A percentile compares a stretch with the other conserved stretches of the same genome.
These are phyloP conservation scores for Aphelinus atriplicis DNA, from an alignment of 1,140 invertebrate species.

Conservation along the genomic window DNA sequence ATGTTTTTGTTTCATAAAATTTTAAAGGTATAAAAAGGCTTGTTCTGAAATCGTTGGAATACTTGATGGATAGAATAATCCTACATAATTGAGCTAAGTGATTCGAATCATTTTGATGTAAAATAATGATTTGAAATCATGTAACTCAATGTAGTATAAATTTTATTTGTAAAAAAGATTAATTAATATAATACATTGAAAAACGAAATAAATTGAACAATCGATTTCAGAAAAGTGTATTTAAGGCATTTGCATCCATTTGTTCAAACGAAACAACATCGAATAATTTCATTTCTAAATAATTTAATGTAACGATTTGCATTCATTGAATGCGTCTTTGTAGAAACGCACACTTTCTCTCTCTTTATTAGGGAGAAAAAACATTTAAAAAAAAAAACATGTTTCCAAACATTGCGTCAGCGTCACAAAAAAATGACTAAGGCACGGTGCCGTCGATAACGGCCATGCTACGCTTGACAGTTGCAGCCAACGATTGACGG, in stretches of 20 bases:
- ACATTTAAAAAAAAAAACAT: constrained; percentile 7
- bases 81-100: no score
- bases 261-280: not conserved
- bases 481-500: constrained; percentile 61
- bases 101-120: not conserved
- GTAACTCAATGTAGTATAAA: not conserved
- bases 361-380: constrained; percentile 4
- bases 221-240: not conserved
- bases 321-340: constrained; percentile 27
- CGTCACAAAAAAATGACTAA: constrained; percentile 38
- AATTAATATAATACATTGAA: not conserved
- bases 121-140: constrained; percentile 15
- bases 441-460: constrained; percentile 55
- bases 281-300: constrained; percentile 17
- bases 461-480: constrained; percentile 61
- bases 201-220: not conserved
- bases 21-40: constrained; percentile 19
- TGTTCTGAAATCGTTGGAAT: constrained; percentile 25
- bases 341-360: constrained; percentile 13
- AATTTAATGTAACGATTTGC: not conserved
- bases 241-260: constrained; percentile 17
- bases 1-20: constrained; percentile 21
- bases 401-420: constrained; percentile 11
- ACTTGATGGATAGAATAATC: not conserved
- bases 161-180: constrained; percentile 8